A percentile compares a stretch with the other conserved stretches of the same genome.
These are phyloP conservation scores for Therioaphis trifolii DNA, from an alignment of 2,888 invertebrate species.

Conservation along the genomic window DNA sequence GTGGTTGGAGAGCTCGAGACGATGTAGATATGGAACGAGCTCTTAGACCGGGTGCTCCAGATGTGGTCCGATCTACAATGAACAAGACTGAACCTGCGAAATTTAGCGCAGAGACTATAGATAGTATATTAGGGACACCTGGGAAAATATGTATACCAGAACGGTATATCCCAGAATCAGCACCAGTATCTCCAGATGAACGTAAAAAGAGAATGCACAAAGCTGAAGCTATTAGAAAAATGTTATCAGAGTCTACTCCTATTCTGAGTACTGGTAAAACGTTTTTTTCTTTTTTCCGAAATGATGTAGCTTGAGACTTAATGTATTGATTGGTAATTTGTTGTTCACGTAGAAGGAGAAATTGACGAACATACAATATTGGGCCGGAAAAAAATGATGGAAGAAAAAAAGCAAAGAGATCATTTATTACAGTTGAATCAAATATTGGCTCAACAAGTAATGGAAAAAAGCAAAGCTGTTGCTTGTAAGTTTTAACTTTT, in stretches of 20 bases:
- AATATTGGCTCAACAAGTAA: conserved; percentile 91
- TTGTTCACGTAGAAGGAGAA: conserved; percentile 62
- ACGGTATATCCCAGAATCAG: conserved; percentile 90
- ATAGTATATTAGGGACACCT: conserved; percentile 86
- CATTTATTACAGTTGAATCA: conserved; percentile 91
- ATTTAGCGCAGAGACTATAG: conserved; percentile 85
- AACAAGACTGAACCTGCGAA: conserved; percentile 72
- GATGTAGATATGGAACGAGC: conserved; percentile 90
- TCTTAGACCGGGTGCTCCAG: conserved; percentile 80
- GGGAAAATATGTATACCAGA: conserved; percentile 92
- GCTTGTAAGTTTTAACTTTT: conserved; percentile 78
- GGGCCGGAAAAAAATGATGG: conserved; percentile 78
- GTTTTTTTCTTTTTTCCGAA: background rate
- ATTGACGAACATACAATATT: conserved; percentile 65
- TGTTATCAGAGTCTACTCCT: conserved; percentile 78
- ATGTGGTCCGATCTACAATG: conserved; percentile 86
- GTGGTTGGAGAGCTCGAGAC: conserved; percentile 77
- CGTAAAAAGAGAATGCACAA: conserved; percentile 85
- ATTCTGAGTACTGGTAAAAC: conserved; percentile 57
- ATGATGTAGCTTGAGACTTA: background rate
- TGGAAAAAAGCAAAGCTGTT: conserved; percentile 94
- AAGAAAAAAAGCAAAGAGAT: conserved; percentile 88
- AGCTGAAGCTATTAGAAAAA: conserved; percentile 90
- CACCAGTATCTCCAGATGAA: conserved; percentile 86
- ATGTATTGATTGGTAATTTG: background rate